Conservation (phyloP, 1,140 invertebrate species). For the Aricia agestis region DNA sequence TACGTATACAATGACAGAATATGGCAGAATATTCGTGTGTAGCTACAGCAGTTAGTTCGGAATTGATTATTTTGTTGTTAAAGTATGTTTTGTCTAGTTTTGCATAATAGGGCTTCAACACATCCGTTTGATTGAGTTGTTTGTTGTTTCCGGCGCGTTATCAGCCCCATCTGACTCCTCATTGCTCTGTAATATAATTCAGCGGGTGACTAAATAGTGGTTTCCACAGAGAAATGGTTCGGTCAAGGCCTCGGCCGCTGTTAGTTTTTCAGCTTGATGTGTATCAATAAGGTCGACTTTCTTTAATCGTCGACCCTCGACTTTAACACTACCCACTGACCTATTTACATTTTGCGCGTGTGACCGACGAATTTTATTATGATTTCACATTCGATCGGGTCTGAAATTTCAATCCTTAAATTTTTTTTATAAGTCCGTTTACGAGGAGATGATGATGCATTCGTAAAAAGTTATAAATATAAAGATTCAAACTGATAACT, state of each 20-base stretch:
- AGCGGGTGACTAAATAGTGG: not conserved
- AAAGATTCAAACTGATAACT: too few relatives aligned
- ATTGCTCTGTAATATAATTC: not conserved
- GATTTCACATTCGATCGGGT: not conserved
- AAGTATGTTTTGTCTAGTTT: not conserved
- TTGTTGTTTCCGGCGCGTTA: not conserved
- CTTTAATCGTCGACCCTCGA: not conserved
- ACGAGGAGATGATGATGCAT: too few relatives aligned
- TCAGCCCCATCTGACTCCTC: not conserved
- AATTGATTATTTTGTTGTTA: too few relatives aligned
- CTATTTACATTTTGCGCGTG: not conserved
- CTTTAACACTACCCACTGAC: not conserved
- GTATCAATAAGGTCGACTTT: slow-evolving; percentile 3
- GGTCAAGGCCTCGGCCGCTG: not conserved
- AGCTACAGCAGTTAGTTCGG: too few relatives aligned
- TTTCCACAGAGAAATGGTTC: not conserved
- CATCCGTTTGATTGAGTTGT: not conserved
- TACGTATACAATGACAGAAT: too few relatives aligned
- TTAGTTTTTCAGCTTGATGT: slow-evolving; percentile 3
- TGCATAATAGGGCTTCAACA: not conserved
- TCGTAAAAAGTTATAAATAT: too few relatives aligned
- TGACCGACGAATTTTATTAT: not conserved
- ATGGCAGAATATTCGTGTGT: too few relatives aligned
- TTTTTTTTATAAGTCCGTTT: too few relatives aligned
- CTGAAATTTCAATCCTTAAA: too few relatives aligned